A percentile compares a stretch with the other conserved stretches of the same genome.
Conservation (phyloP, 2,797 vertebrate species). For the Cryptoblepharus egeriae region DNA sequence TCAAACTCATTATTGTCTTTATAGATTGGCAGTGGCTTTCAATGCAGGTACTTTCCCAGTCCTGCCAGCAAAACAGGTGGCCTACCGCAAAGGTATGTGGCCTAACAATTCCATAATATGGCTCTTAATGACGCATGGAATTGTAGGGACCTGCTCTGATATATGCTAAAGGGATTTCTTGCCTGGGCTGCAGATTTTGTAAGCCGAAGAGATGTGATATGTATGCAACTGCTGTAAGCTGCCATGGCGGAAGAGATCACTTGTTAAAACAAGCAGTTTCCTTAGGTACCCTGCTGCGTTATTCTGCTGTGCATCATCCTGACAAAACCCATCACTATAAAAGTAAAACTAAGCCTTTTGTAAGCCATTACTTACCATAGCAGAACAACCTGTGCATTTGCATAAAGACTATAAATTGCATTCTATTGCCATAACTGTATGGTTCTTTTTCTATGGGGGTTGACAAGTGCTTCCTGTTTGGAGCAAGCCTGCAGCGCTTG, state of each 20-base stretch:
- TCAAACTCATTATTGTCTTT: too few relatives aligned
- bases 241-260: not conserved
- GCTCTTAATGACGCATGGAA: not conserved
- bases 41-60: too few relatives aligned
- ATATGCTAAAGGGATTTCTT: not conserved
- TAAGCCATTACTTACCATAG: not conserved
- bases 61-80: too few relatives aligned
- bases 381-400: not conserved
- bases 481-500: too few relatives aligned
- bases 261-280: not conserved
- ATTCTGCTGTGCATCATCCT: not conserved
- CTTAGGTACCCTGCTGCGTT: not conserved
- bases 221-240: not conserved
- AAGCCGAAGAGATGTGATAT: not conserved
- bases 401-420: not conserved
- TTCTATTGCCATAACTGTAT: not conserved
- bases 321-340: not conserved
- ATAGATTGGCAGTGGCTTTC: too few relatives aligned
- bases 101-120: not conserved
- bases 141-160: not conserved
- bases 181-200: not conserved
- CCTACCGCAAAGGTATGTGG: too few relatives aligned
- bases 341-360: not conserved
- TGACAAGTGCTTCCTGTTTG: not conserved
- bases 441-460: not conserved